These are phyloP conservation scores for Chitala chitala DNA, from an alignment of 2,113 vertebrate genomes.

Conservation along the genomic window DNA sequence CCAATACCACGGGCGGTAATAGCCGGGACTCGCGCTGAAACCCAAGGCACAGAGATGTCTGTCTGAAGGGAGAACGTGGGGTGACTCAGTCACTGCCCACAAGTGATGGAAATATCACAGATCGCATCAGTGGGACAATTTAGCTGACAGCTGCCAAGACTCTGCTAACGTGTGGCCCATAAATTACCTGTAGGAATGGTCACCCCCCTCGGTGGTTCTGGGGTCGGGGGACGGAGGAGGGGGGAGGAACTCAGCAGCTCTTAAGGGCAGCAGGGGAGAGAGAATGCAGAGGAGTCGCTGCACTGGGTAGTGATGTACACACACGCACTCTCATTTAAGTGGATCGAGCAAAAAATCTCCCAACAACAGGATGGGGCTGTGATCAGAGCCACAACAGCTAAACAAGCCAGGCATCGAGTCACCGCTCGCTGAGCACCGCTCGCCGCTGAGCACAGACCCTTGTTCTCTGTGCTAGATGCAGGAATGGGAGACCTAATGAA, in stretches of 20 bases:
- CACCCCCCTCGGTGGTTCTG: not conserved
- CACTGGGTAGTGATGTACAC: no score
- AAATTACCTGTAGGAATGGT: not conserved
- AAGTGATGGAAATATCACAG: constrained; percentile 36
- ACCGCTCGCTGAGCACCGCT: no score
- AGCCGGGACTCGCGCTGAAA: constrained; percentile 25
- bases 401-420: no score
- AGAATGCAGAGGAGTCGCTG: no score
- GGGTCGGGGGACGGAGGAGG: constrained; percentile 12
- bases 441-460: no score
- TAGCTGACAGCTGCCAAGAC: constrained; percentile 40
- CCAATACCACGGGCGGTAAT: not conserved
- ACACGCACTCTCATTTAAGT: no score
- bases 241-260: no score
- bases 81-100: constrained; percentile 36
- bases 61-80: constrained; percentile 22
- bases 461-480: no score
- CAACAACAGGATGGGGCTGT: no score
- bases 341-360: no score
- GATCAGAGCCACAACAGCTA: no score
- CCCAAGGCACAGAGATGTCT: constrained; percentile 24
- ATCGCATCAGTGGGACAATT: constrained; percentile 28
- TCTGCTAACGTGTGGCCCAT: not conserved
- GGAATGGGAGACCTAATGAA: no score
- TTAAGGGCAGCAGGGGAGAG: not conserved